A percentile compares a stretch with the other conserved stretches of the same genome.
phyloP scores from a whole-genome alignment of 1,140 invertebrate species.

The Hydropsyche tenuis region DNA sequence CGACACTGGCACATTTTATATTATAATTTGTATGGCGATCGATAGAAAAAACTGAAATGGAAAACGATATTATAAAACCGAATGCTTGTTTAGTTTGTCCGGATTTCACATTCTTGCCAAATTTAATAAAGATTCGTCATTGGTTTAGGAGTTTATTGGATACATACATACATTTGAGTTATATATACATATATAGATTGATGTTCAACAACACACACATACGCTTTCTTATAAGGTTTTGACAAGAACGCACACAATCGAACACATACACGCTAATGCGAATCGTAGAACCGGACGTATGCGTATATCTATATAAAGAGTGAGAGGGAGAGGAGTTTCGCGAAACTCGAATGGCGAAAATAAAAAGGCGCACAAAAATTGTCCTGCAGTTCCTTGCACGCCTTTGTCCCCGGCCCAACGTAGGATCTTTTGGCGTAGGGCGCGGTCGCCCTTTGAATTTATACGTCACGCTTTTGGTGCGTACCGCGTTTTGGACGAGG shows the following conservation, averaged over 20 bases:
- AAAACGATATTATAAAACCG: too few relatives aligned
- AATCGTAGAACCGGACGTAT: background rate
- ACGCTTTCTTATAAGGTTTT: too few relatives aligned
- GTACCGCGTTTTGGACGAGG: background rate
- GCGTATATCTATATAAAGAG: background rate
- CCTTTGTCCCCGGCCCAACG: background rate
- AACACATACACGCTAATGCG: background rate
- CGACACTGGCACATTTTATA: too few relatives aligned
- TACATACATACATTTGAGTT: too few relatives aligned
- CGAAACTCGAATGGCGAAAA: background rate
- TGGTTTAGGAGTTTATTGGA: too few relatives aligned
- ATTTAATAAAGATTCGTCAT: too few relatives aligned
- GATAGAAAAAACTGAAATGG: too few relatives aligned
- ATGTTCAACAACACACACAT: too few relatives aligned
- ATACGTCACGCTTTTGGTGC: background rate
- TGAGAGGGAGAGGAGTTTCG: background rate
- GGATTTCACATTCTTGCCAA: too few relatives aligned
- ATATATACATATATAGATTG: too few relatives aligned
- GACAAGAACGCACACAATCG: background rate
- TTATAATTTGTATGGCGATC: too few relatives aligned
- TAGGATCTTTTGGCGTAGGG: constrained; percentile 14
- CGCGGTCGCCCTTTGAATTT: constrained; percentile 20
- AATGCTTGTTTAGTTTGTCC: too few relatives aligned
- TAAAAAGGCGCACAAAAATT: background rate
- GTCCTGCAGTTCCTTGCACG: constrained; percentile 9